These are phyloP conservation scores for Madoqua kirkii DNA, from an alignment of 2,113 vertebrate genomes.

Conservation along the genomic window DNA sequence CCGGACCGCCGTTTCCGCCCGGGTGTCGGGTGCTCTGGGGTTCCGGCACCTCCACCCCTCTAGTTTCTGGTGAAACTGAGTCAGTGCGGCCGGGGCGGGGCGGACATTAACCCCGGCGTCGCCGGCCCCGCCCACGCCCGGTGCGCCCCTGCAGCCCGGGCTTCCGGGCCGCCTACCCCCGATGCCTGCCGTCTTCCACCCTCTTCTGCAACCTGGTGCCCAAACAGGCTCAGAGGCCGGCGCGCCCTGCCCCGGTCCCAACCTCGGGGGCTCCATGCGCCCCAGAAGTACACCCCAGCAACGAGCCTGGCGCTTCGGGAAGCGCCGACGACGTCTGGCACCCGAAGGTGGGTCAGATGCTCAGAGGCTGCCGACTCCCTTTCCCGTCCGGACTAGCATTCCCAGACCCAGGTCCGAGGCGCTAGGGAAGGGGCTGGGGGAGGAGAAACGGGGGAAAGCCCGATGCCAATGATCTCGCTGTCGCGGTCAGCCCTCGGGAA, in stretches of 20 bases:
- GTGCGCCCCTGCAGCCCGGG: neutral
- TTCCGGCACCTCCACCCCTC: neutral
- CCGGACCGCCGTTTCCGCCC: neutral
- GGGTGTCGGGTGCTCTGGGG: neutral
- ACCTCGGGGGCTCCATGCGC: neutral
- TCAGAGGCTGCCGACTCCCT: neutral
- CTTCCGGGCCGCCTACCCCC: neutral
- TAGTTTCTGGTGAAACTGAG: conserved; percentile 67
- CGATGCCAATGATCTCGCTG: neutral
- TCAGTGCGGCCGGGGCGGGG: conserved; percentile 57
- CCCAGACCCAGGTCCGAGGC: neutral
- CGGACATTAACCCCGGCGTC: conserved; percentile 57
- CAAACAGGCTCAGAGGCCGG: neutral
- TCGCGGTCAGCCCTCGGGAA: neutral
- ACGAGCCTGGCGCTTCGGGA: no score
- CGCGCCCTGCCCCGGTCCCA: neutral
- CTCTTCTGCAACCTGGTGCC: neutral
- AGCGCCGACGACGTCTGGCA: neutral
- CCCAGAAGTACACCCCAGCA: neutral
- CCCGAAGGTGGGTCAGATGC: neutral
- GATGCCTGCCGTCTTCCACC: neutral
- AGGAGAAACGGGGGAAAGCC: neutral
- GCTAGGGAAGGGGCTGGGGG: neutral
- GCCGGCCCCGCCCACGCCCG: conserved; percentile 53
- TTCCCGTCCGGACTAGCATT: neutral